Evolutionary conservation across 2,888 invertebrate species (phyloP).

Genomic region (Melikaiella ostensackeni): DNA sequence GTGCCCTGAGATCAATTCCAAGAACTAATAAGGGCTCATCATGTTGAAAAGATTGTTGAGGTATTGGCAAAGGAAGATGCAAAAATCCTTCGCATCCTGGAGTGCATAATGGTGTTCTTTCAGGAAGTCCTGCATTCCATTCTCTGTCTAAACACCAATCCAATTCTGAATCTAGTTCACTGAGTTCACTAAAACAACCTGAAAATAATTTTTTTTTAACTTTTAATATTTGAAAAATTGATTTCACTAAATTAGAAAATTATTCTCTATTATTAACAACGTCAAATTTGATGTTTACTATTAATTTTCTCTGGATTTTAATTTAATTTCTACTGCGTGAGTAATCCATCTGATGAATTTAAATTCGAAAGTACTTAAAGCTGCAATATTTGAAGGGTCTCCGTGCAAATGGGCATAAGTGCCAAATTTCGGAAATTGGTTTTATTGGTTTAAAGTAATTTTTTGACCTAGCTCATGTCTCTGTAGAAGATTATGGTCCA

Average conservation of each 20-base stretch:
- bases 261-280: not conserved
- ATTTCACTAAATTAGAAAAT: not conserved
- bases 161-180: slow-evolving; percentile 71
- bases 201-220: not conserved
- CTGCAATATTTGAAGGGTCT: too few species aligned
- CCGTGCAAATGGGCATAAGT: too few species aligned
- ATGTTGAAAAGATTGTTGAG: slow-evolving; percentile 69
- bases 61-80: slow-evolving; percentile 68
- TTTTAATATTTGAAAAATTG: too few species aligned
- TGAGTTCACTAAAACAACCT: slow-evolving; percentile 68
- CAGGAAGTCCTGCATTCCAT: slow-evolving; percentile 76
- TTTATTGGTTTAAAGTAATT: too few species aligned
- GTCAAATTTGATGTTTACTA: not conserved
- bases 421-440: too few species aligned
- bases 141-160: slow-evolving; percentile 75
- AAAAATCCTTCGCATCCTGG: slow-evolving; percentile 80
- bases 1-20: slow-evolving; percentile 74
- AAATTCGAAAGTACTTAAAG: too few species aligned
- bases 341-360: too few species aligned
- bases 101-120: slow-evolving; percentile 80
- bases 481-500: too few species aligned
- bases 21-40: slow-evolving; percentile 74
- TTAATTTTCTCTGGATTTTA: not conserved
- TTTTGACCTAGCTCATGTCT: too few species aligned
- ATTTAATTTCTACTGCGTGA: not conserved